phyloP scores from a whole-genome alignment of 2,113 vertebrate genomes.

The Dryoscopus gambensis region DNA sequence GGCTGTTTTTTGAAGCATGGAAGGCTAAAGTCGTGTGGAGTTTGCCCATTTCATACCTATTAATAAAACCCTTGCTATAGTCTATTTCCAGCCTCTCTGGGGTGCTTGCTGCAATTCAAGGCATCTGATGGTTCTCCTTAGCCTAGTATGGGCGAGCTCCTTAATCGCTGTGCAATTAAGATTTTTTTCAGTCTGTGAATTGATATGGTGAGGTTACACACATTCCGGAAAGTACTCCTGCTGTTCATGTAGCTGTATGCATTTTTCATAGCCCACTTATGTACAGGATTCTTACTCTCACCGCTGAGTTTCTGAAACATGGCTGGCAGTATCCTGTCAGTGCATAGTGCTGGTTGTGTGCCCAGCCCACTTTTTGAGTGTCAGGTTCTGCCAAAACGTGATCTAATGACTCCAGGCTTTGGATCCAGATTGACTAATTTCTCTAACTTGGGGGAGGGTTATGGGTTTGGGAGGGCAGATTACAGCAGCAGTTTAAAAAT shows the following conservation, averaged over 20 bases:
- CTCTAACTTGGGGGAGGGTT: neutral
- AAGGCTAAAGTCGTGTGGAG: neutral
- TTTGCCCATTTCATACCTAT: neutral
- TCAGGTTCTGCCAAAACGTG: conserved; percentile 70
- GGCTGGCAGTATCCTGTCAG: conserved; percentile 43
- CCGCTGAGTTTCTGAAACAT: neutral
- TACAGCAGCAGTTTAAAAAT: neutral
- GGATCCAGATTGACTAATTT: conserved; percentile 4
- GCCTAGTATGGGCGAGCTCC: neutral
- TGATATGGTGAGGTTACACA: neutral
- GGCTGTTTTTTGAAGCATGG: neutral
- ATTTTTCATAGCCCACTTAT: neutral
- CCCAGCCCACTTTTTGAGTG: conserved; percentile 44
- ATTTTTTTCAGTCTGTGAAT: neutral
- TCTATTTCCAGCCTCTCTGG: neutral
- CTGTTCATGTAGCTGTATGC: neutral
- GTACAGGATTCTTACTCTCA: neutral
- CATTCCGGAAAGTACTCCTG: neutral
- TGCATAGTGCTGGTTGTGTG: conserved; percentile 60
- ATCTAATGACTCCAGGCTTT: conserved; percentile 62
- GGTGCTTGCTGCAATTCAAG: neutral
- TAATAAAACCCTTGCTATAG: neutral
- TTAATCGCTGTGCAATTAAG: neutral
- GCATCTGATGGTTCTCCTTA: neutral
- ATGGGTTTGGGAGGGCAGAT: neutral